Evolutionary conservation across 2,888 invertebrate genomes (phyloP), one percentile per base, ranked within the genome.

Genomic region (Megamerina dolium): DNA sequence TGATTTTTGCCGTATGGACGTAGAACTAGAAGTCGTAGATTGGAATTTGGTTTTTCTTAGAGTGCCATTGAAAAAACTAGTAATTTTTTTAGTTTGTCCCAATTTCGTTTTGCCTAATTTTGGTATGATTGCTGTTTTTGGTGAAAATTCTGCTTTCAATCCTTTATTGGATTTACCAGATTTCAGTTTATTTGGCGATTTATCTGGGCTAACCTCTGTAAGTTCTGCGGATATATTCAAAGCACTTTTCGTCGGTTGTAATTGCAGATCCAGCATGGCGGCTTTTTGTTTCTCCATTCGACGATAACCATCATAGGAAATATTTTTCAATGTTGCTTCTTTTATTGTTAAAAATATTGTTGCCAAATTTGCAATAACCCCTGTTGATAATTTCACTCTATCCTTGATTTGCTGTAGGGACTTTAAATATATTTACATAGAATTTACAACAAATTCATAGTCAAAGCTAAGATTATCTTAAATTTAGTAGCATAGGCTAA

Each of bases 381-480:
- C 19, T 12, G 45, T 37, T 29, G 45, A 48, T 18, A 41, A 10
- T 16, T 39, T 41, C 14, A 41, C 39, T 33, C 43, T 43, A 18
- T 40, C 21, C 42, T 49, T 46, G 9, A 50, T 43, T 41, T 50
- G 43, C 30, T 48, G 42, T 30, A 48, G 37, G 14, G 45, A 48
- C 43, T 48, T 41, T 20, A 29, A 1, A 14, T 4, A n/a, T n/a
- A n/a, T n/a, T n/a, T n/a, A n/a, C n/a, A n/a, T n/a, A n/a, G n/a
- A n/a, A n/a, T n/a, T n/a, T n/a, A n/a, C n/a, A n/a, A n/a, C n/a
- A n/a, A n/a, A n/a, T n/a, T n/a, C n/a, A n/a, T n/a, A n/a, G n/a
- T n/a, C n/a, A n/a, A n/a, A n/a, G n/a, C n/a, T n/a, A n/a, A n/a
- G n/a, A n/a, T n/a, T n/a, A n/a, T n/a, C n/a, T n/a, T n/a, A n/a